Evolutionary conservation across 2,888 invertebrate species (phyloP), one percentile per base, ranked within the genome.

Genomic region (Athalia cordata): DNA sequence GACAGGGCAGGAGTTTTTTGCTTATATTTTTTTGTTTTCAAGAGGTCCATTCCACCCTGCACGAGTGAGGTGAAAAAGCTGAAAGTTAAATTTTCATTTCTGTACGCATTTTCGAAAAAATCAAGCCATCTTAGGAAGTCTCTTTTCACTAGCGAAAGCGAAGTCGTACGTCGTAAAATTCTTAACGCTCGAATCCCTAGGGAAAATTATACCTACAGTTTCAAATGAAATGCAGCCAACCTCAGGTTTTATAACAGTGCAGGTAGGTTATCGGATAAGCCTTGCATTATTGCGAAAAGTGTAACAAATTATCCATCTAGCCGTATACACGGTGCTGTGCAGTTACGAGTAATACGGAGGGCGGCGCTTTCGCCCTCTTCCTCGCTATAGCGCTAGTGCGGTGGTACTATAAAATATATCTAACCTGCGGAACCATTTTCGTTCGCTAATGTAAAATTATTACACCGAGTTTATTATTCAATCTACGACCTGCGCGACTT

Each of bases 371-470:
- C 29, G 29, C 29, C 29, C 29, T 29, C 29, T 29, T 29, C 2
- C 55, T n/a, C 55, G 55, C n/a, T 11, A 3, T 43, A 52, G 70
- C 72, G 52, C 43, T 29, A 55, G 68, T 43, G 3, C 49, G 52
- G 55, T 68, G 68, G 29, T 55, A 6, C 43, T 11, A 68, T 55
- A 55, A 29, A 29, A 29, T 29, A 29, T 29, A 29, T 29, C 15
- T 57, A 13, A 64, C 15, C 75, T 62, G 29, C n/a, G 62, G 64
- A 75, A 75, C 62, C 59, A 75, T 75, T 55, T 50, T 75, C 59
- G 62, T 64, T 75, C 52, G 59, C 75, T 75, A 64, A 75, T 62
- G 75, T 50, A n/a, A 75, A 75, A 75, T 75, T 75, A 64, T 62
- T 45, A 52, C 62, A 11, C 29, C 4, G 1, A 50, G 62, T 75